Conservation (phyloP, 2,797 vertebrate species). For the Oreortyx pictus region DNA sequence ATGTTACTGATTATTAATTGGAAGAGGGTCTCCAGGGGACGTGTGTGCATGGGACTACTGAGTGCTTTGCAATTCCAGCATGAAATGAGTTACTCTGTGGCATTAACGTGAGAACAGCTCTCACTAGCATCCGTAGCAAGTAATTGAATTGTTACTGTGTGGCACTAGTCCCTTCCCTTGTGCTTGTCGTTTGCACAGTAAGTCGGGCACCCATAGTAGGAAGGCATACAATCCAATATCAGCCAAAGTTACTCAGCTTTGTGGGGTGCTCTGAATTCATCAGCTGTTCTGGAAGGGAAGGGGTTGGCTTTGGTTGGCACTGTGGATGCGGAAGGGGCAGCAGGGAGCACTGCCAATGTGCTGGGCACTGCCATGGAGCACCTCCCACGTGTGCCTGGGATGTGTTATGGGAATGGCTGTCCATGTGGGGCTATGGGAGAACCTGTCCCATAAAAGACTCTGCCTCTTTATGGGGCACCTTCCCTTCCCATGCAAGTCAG, state of each 20-base stretch:
- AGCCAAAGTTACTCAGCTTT: neutral
- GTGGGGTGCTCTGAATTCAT: neutral
- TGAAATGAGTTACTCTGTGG: slow-evolving; percentile 50
- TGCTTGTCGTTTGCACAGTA: neutral
- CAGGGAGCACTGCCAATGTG: no score
- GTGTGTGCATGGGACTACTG: neutral
- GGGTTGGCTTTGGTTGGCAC: rapidly evolving
- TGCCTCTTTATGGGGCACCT: neutral
- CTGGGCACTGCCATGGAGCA: neutral
- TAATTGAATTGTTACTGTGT: slow-evolving; percentile 15
- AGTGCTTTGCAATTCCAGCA: slow-evolving; percentile 62
- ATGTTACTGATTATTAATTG: slow-evolving; percentile 74
- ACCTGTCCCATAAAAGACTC: neutral
- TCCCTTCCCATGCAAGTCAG: neutral
- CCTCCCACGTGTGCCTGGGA: rapidly evolving
- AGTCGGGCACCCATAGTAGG: neutral
- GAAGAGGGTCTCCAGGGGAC: slow-evolving; percentile 63
- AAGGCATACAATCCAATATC: neutral
- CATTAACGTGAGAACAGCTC: slow-evolving; percentile 51
- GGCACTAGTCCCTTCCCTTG: neutral
- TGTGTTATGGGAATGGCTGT: rapidly evolving
- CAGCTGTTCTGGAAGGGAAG: neutral
- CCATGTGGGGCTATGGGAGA: neutral
- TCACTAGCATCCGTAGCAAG: slow-evolving; percentile 43
- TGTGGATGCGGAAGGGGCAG: rapidly evolving